Evolutionary conservation across 2,113 vertebrate species (phyloP).

Genomic region (Sminthopsis crassicaudata): DNA sequence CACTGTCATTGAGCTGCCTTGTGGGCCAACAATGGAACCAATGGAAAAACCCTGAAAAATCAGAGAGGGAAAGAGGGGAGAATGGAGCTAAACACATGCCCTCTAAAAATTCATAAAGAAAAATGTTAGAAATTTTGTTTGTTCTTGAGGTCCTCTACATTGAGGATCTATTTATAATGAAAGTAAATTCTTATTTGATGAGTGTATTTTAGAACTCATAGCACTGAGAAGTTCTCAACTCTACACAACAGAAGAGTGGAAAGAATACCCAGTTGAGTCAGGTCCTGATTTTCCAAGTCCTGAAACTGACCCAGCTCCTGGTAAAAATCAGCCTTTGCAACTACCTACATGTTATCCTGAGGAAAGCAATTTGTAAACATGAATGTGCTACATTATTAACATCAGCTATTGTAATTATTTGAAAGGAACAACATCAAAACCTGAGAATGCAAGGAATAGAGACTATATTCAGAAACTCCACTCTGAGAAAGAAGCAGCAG

Average conservation of each 20-base stretch:
- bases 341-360: no score
- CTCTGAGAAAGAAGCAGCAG: background rate
- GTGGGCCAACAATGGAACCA: background rate
- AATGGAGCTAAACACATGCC: background rate
- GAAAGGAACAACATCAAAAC: constrained; percentile 30
- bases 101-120: background rate
- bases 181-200: background rate
- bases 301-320: background rate
- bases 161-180: background rate
- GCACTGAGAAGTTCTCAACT: constrained; percentile 3
- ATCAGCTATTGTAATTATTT: background rate
- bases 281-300: background rate
- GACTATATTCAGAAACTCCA: background rate
- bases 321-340: background rate
- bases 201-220: background rate
- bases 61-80: background rate
- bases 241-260: background rate
- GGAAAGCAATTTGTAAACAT: background rate
- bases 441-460: constrained; percentile 23
- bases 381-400: background rate
- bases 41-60: background rate
- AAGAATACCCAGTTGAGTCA: background rate
- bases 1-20: background rate
- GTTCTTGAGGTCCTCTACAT: constrained; percentile 5
- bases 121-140: constrained; percentile 13